These are phyloP conservation scores for Emydoidea blandingii DNA, from an alignment of 2,797 vertebrate genomes.

Conservation along the genomic window DNA sequence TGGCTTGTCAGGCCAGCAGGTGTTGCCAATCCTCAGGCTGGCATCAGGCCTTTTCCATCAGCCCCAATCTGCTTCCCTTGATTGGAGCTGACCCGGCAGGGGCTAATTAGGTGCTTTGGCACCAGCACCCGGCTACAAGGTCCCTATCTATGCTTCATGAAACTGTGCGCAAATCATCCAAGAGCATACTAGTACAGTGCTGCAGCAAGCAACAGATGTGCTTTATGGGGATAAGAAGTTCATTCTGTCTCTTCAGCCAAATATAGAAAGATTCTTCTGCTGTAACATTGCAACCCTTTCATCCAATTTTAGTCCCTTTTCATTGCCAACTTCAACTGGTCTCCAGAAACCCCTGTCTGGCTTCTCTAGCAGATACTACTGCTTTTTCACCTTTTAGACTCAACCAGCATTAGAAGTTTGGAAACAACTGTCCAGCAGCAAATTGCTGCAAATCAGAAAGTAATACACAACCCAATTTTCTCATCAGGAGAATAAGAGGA, in stretches of 20 bases:
- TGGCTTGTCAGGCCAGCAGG: no score
- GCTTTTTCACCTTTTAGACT: slow-evolving; percentile 44
- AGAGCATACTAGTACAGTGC: background rate
- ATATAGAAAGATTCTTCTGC: background rate
- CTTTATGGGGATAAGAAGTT: background rate
- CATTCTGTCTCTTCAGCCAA: background rate
- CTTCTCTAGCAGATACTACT: slow-evolving; percentile 47
- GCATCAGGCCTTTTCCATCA: no score
- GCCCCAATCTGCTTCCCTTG: no score
- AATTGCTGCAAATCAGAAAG: slow-evolving; percentile 63
- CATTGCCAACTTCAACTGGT: slow-evolving; percentile 42
- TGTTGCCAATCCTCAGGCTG: no score
- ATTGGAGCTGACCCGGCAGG: no score
- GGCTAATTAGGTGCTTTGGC: no score
- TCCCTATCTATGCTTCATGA: no score
- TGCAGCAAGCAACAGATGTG: background rate
- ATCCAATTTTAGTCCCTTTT: slow-evolving; percentile 29
- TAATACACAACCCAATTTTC: slow-evolving; percentile 62
- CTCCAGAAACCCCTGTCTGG: background rate
- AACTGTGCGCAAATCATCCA: background rate
- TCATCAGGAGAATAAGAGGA: slow-evolving; percentile 44
- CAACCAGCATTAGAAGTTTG: slow-evolving; percentile 53
- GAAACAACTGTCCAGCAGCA: slow-evolving; percentile 63
- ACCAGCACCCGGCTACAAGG: no score
- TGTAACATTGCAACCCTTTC: background rate